These are phyloP conservation scores for Metellina segmentata DNA, from an alignment of 2,888 invertebrate species.

Conservation along the genomic window DNA sequence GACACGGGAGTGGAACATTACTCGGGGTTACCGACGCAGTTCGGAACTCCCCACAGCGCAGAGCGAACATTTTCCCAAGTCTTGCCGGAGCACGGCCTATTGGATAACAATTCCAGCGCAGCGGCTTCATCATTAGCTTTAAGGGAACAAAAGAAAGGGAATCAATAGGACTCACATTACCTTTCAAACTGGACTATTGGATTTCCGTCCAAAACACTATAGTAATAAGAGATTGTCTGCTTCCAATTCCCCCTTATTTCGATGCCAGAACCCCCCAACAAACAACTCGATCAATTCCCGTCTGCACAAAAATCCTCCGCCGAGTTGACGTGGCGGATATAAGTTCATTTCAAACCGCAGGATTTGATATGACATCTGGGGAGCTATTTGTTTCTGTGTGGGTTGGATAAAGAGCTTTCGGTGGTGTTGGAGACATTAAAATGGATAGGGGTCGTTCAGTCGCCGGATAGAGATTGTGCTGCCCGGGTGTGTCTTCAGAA, in stretches of 20 bases:
- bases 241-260: conserved; percentile 39
- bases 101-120: conserved; percentile 54
- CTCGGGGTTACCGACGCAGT: conserved; percentile 12
- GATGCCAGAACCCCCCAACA: not conserved
- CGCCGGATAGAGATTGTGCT: not conserved
- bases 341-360: conserved; percentile 42
- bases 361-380: conserved; percentile 42
- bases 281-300: conserved; percentile 35
- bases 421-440: not conserved
- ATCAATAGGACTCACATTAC: conserved; percentile 56
- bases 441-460: not conserved
- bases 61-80: conserved; percentile 46
- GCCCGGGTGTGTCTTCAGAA: no score
- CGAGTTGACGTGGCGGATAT: not conserved
- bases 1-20: conserved; percentile 8
- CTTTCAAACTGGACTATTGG: conserved; percentile 43
- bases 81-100: conserved; percentile 44
- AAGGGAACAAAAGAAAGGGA: conserved; percentile 19
- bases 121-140: conserved; percentile 52
- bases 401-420: not conserved
- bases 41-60: conserved; percentile 18
- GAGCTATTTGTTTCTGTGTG: conserved; percentile 40
- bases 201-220: conserved; percentile 45
- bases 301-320: not conserved
- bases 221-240: conserved; percentile 36